A percentile compares a stretch with the other conserved stretches of the same genome.
phyloP scores from a whole-genome alignment of 2,113 vertebrate genomes.

The Grammomys dolichurus region DNA sequence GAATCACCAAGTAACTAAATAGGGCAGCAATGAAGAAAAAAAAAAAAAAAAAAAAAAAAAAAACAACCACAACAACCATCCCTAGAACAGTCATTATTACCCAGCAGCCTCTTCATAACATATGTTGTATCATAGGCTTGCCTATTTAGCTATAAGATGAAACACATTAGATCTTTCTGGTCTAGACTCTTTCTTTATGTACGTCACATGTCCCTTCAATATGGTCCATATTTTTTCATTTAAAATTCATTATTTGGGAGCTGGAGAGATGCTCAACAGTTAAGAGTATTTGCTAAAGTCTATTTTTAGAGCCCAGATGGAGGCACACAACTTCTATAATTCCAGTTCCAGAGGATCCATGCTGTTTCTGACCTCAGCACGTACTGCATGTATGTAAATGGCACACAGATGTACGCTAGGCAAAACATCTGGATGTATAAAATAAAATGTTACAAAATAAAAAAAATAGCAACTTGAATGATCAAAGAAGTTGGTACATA shows the following conservation, averaged over 20 bases:
- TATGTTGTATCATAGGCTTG: not conserved
- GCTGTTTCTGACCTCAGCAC: not conserved
- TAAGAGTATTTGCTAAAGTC: not conserved
- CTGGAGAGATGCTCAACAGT: not conserved
- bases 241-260: not conserved
- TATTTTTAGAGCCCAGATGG: not conserved
- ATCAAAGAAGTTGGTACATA: not conserved
- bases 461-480: not conserved
- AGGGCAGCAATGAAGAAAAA: not conserved
- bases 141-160: not conserved
- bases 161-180: not conserved
- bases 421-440: not conserved
- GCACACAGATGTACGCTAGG: not conserved
- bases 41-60: too few species aligned
- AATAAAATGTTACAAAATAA: not conserved
- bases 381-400: not conserved
- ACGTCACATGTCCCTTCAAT: not conserved
- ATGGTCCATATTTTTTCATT: not conserved
- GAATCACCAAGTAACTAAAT: not conserved
- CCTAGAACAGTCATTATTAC: not conserved
- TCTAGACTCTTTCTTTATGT: not conserved
- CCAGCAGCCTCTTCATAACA: not conserved
- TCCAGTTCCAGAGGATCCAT: not conserved
- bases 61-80: not conserved
- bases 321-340: not conserved